Percentiles rank a stretch among this genome's conserved stretches.
phyloP scores from a whole-genome alignment of 2,888 invertebrate species.

The Yponomeuta plumbellus region DNA sequence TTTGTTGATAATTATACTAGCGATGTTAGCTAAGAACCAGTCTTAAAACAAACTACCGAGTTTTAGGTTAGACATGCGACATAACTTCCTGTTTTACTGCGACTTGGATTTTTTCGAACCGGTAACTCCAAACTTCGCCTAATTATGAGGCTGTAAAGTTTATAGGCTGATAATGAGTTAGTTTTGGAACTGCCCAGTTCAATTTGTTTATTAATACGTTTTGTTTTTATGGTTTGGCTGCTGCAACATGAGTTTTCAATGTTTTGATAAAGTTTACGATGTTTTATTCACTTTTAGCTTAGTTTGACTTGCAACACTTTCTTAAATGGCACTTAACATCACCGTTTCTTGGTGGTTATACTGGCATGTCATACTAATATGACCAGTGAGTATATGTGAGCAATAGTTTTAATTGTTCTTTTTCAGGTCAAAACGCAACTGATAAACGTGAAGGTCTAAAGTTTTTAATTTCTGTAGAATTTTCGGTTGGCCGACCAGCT shows the following conservation, averaged over 20 bases:
- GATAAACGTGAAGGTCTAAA: too few species aligned
- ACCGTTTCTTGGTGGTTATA: too few species aligned
- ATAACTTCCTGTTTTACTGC: slow-evolving; percentile 11
- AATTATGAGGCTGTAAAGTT: slow-evolving; percentile 9
- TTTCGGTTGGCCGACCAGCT: too few species aligned
- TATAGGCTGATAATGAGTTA: slow-evolving; percentile 7
- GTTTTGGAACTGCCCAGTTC: neutral
- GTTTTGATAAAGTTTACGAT: neutral
- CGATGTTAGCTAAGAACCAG: slow-evolving; percentile 8
- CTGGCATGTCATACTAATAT: too few species aligned
- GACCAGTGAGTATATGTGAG: too few species aligned
- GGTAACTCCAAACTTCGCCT: neutral
- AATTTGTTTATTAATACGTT: neutral
- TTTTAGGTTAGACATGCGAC: slow-evolving; percentile 8
- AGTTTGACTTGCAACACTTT: too few species aligned
- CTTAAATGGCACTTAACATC: too few species aligned
- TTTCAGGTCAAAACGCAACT: too few species aligned
- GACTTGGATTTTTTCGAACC: neutral
- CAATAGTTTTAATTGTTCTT: too few species aligned
- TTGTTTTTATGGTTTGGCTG: neutral
- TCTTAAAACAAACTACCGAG: slow-evolving; percentile 4
- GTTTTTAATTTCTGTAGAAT: too few species aligned
- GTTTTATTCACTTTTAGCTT: too few species aligned
- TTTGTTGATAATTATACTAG: neutral
- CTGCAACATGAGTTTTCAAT: neutral